A percentile compares a stretch with the other conserved stretches of the same genome.
phyloP scores from a whole-genome alignment of 2,888 invertebrate genomes.

The Cotesia congregata region DNA sequence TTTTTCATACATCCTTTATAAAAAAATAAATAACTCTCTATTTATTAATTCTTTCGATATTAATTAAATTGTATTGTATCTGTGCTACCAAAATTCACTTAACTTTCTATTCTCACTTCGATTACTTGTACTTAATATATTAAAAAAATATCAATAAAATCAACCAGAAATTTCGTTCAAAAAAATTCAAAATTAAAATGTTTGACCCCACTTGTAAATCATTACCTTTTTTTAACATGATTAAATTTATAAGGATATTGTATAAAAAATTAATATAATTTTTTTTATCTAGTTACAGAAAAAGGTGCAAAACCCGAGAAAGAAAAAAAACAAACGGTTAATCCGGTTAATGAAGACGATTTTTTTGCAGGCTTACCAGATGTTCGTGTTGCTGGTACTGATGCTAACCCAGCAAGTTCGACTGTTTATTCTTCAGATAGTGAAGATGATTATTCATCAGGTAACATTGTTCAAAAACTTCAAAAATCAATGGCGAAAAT shows the following conservation, averaged over 20 bases:
- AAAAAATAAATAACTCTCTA: too few species aligned
- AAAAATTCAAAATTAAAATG: too few species aligned
- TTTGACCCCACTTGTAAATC: too few species aligned
- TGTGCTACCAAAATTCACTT: too few species aligned
- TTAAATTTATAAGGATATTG: background rate
- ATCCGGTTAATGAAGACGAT: constrained; percentile 50
- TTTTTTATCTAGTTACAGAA: background rate
- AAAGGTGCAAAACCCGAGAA: background rate
- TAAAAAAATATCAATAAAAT: too few species aligned
- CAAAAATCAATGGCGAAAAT: background rate
- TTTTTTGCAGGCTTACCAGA: constrained; percentile 56
- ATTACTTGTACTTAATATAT: too few species aligned
- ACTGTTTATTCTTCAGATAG: constrained; percentile 34
- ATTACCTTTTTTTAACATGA: too few species aligned
- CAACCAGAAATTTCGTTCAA: too few species aligned
- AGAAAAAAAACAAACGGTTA: background rate
- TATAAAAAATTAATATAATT: background rate
- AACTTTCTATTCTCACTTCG: too few species aligned
- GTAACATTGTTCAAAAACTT: background rate
- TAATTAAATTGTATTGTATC: too few species aligned
- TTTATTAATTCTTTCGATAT: too few species aligned
- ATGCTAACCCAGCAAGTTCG: constrained; percentile 48
- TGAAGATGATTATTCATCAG: constrained; percentile 1
- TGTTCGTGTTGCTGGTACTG: constrained; percentile 57
- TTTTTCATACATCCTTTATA: too few species aligned